Percentiles rank a stretch among this genome's conserved stretches.
Evolutionary conservation across 2,888 invertebrate species (phyloP).

Genomic region (Spilosoma lubricipeda): DNA sequence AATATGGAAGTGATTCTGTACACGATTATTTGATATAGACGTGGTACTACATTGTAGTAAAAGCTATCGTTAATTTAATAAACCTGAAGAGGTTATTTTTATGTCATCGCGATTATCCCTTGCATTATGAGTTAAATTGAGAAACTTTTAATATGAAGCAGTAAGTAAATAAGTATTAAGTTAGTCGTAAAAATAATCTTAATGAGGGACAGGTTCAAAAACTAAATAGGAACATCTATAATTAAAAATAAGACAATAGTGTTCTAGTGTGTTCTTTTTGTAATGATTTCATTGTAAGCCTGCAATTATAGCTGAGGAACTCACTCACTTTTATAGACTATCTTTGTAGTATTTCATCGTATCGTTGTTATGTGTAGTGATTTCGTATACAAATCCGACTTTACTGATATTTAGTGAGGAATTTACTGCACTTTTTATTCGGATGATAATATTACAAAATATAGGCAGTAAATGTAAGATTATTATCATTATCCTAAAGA

Average conservation of each 20-base stretch:
- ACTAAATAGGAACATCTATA: no score
- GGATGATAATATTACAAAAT: slow-evolving; percentile 23
- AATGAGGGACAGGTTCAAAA: no score
- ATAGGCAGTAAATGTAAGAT: slow-evolving; percentile 20
- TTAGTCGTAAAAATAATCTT: no score
- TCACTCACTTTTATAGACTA: background rate
- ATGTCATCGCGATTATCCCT: background rate
- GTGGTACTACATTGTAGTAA: slow-evolving; percentile 7
- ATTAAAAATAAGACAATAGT: background rate
- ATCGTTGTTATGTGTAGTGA: slow-evolving; percentile 31
- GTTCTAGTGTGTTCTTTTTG: background rate
- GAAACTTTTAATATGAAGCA: background rate
- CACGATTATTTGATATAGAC: slow-evolving; percentile 6
- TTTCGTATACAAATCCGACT: slow-evolving; percentile 38
- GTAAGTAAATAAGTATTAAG: background rate
- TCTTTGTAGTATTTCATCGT: slow-evolving; percentile 19
- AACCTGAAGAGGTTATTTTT: background rate
- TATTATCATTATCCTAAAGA: slow-evolving; percentile 14
- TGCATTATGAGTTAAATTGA: background rate
- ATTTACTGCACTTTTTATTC: slow-evolving; percentile 35
- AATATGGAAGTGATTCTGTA: slow-evolving; percentile 3
- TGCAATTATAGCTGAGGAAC: background rate
- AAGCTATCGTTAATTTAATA: slow-evolving; percentile 1
- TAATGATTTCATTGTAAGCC: background rate
- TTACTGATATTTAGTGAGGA: slow-evolving; percentile 43